Base-by-base conservation (phyloP, 2,113 vertebrate species). In the Zapus hudsonius region DNA sequence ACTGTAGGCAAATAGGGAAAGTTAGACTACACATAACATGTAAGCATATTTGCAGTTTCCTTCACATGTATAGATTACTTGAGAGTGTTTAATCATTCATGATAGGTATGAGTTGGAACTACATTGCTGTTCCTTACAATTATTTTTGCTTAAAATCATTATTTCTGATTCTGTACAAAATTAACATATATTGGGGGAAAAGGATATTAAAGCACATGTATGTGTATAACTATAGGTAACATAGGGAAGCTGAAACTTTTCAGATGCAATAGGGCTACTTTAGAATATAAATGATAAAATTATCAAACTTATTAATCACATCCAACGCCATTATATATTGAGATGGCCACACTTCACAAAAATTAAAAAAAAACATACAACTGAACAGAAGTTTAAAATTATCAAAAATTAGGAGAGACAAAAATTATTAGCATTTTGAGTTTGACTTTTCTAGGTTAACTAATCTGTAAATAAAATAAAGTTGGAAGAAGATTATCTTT, bases 391-490 rank as follows among this genome's bases (percentile, higher is more conserved):
- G 6, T 72, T 85, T 63, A 22, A 57, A 59, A 31, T 72, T 20
- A 31, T 31, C 5, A 55, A n/a, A 95, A 73, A 84, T 27, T 55
- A 44, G 64, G 33, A 81, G 57, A 75, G 36, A 79, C 5, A 13
- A 44, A 84, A 92, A 89, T 57, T 40, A 38, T 38, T 74, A 70
- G 2, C 2, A 72, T 84, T 69, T 78, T 13, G 20, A 73, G 3
- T 87, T 47, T 57, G 4, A 1, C 15, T 74, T 87, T 61, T 55
- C 29, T 82, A 93, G 1, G 36, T 36, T 22, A 44, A 20, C 22
- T 64, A 88, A 83, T 75, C 83, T 83, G 82, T 89, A 69, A 79
- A 7, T 86, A 84, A 86, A 92, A 74, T 47, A 7, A 47, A 47
- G 47, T 47, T 47, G 12, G n/a, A n/a, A 47, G 7, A 7, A 47